phyloP scores from a whole-genome alignment of 2,888 invertebrate genomes.

The Ophion ventricosus region DNA sequence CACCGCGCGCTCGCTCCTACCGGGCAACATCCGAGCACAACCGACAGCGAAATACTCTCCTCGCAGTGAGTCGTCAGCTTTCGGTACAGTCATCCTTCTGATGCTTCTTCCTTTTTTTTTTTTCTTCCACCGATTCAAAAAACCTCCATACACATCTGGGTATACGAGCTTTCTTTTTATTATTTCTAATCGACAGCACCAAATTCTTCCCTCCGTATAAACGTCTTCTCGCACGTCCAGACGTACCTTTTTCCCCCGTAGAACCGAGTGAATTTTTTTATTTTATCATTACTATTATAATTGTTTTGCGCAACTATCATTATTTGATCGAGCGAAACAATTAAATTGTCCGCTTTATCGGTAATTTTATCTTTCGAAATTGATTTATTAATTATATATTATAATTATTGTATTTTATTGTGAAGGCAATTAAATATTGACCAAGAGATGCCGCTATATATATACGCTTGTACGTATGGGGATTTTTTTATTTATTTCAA shows the following conservation, averaged over 20 bases:
- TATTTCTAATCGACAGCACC: slow-evolving; percentile 27
- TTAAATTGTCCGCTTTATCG: background rate
- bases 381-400: background rate
- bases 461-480: background rate
- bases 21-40: slow-evolving; percentile 38
- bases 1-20: background rate
- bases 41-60: slow-evolving; percentile 46
- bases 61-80: slow-evolving; percentile 72
- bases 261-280: background rate
- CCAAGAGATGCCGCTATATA: background rate
- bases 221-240: slow-evolving; percentile 15
- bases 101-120: slow-evolving; percentile 53
- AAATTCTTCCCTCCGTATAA: slow-evolving; percentile 67
- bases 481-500: slow-evolving; percentile 60
- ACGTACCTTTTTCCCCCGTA: background rate
- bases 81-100: slow-evolving; percentile 77
- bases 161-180: slow-evolving; percentile 46
- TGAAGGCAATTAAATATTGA: slow-evolving; percentile 4
- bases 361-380: background rate
- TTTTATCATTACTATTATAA: too few relatives aligned
- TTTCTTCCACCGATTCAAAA: background rate
- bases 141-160: background rate
- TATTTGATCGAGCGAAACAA: background rate
- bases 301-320: background rate
- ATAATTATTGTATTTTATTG: background rate